Percentiles rank a stretch among this genome's conserved stretches.
These are phyloP conservation scores for Rhinoptilus africanus DNA, from an alignment of 2,113 vertebrate genomes.

Conservation along the genomic window DNA sequence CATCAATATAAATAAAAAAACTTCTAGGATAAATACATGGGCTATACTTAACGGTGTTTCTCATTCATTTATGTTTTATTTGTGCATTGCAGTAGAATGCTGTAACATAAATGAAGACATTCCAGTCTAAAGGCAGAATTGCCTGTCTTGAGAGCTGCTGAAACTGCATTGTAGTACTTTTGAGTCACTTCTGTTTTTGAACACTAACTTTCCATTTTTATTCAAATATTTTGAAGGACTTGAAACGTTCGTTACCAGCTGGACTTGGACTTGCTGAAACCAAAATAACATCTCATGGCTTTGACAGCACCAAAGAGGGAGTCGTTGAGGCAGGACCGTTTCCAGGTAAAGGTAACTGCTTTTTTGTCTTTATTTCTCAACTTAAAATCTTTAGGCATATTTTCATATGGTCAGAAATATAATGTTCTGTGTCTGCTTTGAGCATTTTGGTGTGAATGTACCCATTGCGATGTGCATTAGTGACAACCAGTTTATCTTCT, in stretches of 20 bases:
- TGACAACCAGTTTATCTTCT: not conserved
- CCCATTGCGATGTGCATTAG: not conserved
- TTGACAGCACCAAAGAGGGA: constrained; percentile 83
- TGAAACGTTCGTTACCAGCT: constrained; percentile 75
- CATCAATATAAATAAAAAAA: not conserved
- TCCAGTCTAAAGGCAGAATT: not conserved
- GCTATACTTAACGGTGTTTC: not conserved
- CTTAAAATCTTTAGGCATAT: not conserved
- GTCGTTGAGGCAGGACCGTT: constrained; percentile 81
- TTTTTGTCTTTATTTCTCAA: not conserved
- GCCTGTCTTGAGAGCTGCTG: not conserved
- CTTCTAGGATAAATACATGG: not conserved
- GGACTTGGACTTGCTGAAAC: constrained; percentile 85
- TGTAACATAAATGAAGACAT: not conserved
- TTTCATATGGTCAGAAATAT: not conserved
- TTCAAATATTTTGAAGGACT: constrained; percentile 77
- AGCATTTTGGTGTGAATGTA: not conserved
- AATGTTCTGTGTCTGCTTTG: not conserved
- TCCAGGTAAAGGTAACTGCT: constrained; percentile 76
- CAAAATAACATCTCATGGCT: constrained; percentile 79
- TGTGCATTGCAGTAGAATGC: not conserved
- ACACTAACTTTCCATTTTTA: constrained; percentile 56
- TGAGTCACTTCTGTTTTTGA: constrained; percentile 13
- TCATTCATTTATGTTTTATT: not conserved
- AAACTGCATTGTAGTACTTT: not conserved